Evolutionary conservation across 2,113 vertebrate species (phyloP).

Genomic region (Anarhynchus alexandrinus): DNA sequence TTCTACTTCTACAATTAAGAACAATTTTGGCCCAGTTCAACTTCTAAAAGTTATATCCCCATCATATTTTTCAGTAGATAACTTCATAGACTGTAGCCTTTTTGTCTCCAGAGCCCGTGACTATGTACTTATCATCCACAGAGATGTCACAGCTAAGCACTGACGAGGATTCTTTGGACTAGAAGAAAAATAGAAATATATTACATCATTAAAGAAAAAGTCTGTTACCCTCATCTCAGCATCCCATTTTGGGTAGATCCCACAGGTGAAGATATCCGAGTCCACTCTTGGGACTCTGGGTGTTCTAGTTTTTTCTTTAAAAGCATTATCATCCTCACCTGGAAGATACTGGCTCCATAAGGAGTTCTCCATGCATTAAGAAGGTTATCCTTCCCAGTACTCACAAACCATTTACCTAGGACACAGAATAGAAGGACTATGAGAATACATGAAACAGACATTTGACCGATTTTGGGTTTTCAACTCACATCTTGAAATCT

Average conservation of each 20-base stretch:
- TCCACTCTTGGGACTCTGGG: neutral
- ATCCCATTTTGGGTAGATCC: neutral
- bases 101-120: conserved; percentile 87
- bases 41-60: conserved; percentile 64
- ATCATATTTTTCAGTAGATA: conserved; percentile 80
- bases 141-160: conserved; percentile 88
- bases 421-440: neutral
- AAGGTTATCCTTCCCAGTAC: conserved; percentile 95
- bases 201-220: neutral
- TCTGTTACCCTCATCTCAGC: neutral
- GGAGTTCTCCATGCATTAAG: conserved; percentile 99
- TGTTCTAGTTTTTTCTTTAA: neutral
- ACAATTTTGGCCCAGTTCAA: conserved; percentile 81
- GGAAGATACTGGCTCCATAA: conserved; percentile 98
- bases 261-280: neutral
- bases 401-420: conserved; percentile 86
- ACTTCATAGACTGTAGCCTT: conserved; percentile 87
- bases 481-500: neutral
- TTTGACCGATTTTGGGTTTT: neutral
- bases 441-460: neutral
- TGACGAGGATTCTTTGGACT: conserved; percentile 87
- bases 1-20: conserved; percentile 76
- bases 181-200: conserved; percentile 61
- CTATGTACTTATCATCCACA: conserved; percentile 87
- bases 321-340: conserved; percentile 76